These are phyloP conservation scores for Vannuccia rotundouncinata DNA, from an alignment of 2,888 invertebrate species.

Conservation along the genomic window DNA sequence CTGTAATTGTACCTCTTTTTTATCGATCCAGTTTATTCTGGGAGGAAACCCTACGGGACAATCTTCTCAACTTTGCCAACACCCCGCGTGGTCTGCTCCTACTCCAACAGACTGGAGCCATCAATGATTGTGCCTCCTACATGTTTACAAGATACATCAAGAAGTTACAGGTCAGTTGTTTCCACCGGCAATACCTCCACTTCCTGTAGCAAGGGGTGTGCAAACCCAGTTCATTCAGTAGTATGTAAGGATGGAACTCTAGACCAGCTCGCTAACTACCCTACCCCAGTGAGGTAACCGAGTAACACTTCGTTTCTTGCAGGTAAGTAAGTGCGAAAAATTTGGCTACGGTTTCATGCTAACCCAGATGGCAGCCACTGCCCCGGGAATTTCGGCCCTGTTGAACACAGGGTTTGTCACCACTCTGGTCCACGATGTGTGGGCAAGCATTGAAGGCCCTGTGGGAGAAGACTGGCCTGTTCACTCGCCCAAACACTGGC, in stretches of 20 bases:
- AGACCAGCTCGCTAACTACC: no score
- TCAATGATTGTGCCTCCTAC: constrained; percentile 49
- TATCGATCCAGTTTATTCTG: constrained; percentile 46
- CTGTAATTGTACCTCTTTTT: no score
- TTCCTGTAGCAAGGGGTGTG: no score
- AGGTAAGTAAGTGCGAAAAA: constrained; percentile 57
- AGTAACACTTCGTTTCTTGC: no score
- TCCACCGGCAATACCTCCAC: no score
- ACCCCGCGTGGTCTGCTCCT: constrained; percentile 54
- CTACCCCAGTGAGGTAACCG: no score
- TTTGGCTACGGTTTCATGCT: constrained; percentile 56
- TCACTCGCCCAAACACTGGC: constrained; percentile 51
- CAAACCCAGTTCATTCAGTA: no score
- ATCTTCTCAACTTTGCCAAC: constrained; percentile 53
- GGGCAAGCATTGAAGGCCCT: no score
- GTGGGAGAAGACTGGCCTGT: constrained; percentile 48
- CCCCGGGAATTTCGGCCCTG: constrained; percentile 48
- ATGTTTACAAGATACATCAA: constrained; percentile 12
- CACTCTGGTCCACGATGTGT: constrained; percentile 49
- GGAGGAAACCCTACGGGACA: constrained; percentile 54
- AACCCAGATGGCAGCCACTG: constrained; percentile 53
- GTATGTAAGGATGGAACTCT: no score
- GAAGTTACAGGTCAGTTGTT: constrained; percentile 48
- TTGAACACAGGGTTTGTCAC: constrained; percentile 45
- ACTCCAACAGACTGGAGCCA: constrained; percentile 51